Evolutionary conservation across 1,140 invertebrate species (phyloP).

Genomic region (Papilio machaon): DNA sequence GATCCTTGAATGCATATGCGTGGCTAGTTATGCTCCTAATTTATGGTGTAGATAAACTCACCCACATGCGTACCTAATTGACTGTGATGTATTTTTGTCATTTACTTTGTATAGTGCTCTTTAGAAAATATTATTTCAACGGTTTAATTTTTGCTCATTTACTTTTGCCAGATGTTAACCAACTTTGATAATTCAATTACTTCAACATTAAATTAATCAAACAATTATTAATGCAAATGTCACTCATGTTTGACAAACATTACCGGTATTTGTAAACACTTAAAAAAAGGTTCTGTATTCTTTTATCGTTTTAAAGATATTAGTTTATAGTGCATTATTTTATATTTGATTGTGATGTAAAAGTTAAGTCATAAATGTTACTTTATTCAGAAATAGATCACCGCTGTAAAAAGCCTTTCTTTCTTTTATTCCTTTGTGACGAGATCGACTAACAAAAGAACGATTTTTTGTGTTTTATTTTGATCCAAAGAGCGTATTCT

Average conservation of each 20-base stretch:
- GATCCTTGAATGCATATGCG: slow-evolving; percentile 13
- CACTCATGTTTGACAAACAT: too few species aligned
- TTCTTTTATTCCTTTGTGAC: slow-evolving; percentile 16
- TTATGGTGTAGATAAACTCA: not conserved
- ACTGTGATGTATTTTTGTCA: not conserved
- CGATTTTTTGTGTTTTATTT: not conserved
- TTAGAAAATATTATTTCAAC: not conserved
- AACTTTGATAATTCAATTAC: not conserved
- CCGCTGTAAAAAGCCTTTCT: not conserved
- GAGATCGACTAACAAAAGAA: slow-evolving; percentile 1
- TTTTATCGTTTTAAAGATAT: not conserved
- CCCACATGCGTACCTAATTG: not conserved
- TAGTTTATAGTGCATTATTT: not conserved
- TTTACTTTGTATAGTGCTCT: not conserved
- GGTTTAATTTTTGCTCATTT: too few species aligned
- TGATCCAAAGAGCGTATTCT: not conserved
- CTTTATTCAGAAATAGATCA: slow-evolving; percentile 17
- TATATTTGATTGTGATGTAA: not conserved
- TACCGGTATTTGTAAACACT: too few species aligned
- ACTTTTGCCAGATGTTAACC: not conserved
- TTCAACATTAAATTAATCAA: not conserved
- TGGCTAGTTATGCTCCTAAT: slow-evolving; percentile 14
- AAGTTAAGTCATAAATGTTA: not conserved
- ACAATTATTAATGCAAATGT: too few species aligned
- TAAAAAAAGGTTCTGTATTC: not conserved